Percentiles rank a stretch among this genome's conserved stretches.
phyloP scores from a whole-genome alignment of 1,140 invertebrate genomes.

The Trachymyrmex cornetzi region DNA sequence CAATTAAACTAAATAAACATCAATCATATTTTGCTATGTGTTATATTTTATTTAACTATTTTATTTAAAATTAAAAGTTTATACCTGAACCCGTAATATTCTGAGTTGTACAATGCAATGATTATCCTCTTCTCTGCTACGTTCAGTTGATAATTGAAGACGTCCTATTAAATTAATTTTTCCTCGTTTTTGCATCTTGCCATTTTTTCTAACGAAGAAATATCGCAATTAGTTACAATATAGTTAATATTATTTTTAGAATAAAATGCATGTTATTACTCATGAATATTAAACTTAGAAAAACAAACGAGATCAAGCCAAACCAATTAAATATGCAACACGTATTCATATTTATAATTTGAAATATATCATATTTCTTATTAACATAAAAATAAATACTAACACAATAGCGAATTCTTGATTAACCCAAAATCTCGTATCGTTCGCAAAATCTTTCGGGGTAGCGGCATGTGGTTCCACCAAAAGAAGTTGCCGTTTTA shows the following conservation, averaged over 20 bases:
- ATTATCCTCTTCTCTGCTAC: slow-evolving; percentile 98
- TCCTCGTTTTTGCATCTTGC: slow-evolving; percentile 96
- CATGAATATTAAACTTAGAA: neutral
- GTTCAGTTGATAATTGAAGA: slow-evolving; percentile 97
- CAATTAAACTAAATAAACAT: neutral
- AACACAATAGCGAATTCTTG: slow-evolving; percentile 96
- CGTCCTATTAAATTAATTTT: slow-evolving; percentile 98
- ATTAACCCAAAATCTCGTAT: slow-evolving; percentile 98
- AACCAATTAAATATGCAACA: slow-evolving; percentile 20
- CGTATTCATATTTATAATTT: neutral
- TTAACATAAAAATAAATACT: slow-evolving; percentile 79
- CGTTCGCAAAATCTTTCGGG: slow-evolving; percentile 97
- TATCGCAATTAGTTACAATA: slow-evolving; percentile 2
- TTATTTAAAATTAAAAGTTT: neutral
- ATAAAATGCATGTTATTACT: neutral
- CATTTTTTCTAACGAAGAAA: slow-evolving; percentile 92
- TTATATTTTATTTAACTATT: neutral
- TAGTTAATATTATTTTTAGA: neutral
- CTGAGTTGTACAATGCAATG: slow-evolving; percentile 98
- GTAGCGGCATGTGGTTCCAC: slow-evolving; percentile 93
- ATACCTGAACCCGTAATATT: slow-evolving; percentile 94
- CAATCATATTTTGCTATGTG: slow-evolving; percentile 24
- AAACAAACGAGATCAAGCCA: slow-evolving; percentile 34
- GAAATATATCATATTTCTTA: slow-evolving; percentile 7
- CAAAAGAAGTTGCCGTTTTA: slow-evolving; percentile 96